Conservation (phyloP, 2,113 vertebrate genomes). For the Eurystomus gularis region DNA sequence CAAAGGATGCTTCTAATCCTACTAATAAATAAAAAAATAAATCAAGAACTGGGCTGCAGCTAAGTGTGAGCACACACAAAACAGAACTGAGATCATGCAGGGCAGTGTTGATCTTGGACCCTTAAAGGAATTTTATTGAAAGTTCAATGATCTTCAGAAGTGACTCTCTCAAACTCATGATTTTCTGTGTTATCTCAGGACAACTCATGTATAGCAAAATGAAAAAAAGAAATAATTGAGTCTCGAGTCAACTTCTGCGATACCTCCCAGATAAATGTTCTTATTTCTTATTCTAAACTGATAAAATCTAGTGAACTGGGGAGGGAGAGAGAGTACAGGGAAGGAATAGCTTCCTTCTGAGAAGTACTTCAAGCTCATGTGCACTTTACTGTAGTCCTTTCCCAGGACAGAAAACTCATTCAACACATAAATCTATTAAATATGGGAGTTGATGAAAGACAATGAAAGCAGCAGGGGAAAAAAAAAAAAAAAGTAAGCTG, state of each 20-base stretch:
- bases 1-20: background rate
- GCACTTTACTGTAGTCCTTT: background rate
- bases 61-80: background rate
- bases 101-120: background rate
- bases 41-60: background rate
- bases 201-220: background rate
- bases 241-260: background rate
- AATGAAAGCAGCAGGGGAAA: background rate
- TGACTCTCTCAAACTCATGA: background rate
- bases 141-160: background rate
- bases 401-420: background rate
- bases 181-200: slow-evolving; percentile 1
- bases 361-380: background rate
- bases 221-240: background rate
- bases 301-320: background rate
- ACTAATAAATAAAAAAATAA: background rate
- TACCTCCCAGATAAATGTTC: background rate
- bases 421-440: background rate
- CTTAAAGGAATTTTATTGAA: background rate
- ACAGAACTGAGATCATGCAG: background rate
- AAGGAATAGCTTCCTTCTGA: background rate
- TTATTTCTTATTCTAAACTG: background rate
- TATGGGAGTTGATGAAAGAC: background rate
- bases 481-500: background rate
- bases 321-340: background rate